A percentile compares a stretch with the other conserved stretches of the same genome.
These are phyloP conservation scores for Melanotus villosus DNA, from an alignment of 2,888 invertebrate species.

Conservation along the genomic window DNA sequence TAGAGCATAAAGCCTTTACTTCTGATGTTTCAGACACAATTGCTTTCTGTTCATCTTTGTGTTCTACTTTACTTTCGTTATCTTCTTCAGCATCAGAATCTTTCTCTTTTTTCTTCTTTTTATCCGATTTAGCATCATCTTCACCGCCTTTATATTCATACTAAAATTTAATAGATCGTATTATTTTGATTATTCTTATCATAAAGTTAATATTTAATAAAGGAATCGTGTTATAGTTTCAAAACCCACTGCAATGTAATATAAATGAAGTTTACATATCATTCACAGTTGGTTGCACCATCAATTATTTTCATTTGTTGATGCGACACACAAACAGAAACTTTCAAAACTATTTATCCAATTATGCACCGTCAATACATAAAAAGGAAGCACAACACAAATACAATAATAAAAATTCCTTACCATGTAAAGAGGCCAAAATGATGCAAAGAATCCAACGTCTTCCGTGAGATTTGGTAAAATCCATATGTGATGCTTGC, in stretches of 20 bases:
- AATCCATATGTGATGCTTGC: constrained; percentile 96
- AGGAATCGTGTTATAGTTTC: no score
- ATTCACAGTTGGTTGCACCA: no score
- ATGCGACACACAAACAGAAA: no score
- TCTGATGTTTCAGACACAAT: neutral
- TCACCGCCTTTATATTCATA: constrained; percentile 84
- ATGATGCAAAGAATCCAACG: constrained; percentile 98
- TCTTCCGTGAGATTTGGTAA: constrained; percentile 99
- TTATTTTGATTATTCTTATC: no score
- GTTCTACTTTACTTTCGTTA: constrained; percentile 63
- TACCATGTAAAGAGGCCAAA: constrained; percentile 96
- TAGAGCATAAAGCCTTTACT: neutral
- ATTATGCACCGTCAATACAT: no score
- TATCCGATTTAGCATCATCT: constrained; percentile 72
- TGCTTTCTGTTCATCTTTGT: neutral
- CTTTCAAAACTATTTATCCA: no score
- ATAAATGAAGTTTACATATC: no score
- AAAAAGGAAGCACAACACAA: no score
- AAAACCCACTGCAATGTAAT: no score
- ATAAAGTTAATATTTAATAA: no score
- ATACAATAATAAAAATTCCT: no score
- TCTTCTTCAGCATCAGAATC: constrained; percentile 85
- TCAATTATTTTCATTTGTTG: no score
- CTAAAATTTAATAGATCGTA: constrained; percentile 68
- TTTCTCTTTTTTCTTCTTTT: constrained; percentile 85